Percentiles rank a stretch among this genome's conserved stretches.
Conservation (phyloP, 1,140 invertebrate genomes). For the Himalopsyche phryganea region DNA sequence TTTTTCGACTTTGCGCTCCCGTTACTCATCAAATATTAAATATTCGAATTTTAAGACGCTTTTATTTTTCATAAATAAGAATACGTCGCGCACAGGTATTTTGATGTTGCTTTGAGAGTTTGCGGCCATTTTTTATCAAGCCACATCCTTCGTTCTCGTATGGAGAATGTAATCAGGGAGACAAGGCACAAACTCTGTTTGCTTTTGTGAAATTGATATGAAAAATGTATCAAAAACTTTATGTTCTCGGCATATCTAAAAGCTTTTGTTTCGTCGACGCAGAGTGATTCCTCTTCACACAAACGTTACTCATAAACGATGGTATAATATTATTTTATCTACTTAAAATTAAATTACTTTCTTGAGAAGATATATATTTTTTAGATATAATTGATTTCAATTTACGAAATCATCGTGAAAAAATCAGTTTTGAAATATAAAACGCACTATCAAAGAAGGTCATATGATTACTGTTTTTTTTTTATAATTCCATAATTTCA, state of each 20-base stretch:
- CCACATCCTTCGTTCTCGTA: slow-evolving; percentile 7
- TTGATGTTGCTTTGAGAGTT: slow-evolving; percentile 9
- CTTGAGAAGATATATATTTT: too few species aligned
- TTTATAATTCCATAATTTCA: too few species aligned
- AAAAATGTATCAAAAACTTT: slow-evolving; percentile 1
- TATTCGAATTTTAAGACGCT: slow-evolving; percentile 25
- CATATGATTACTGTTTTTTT: too few species aligned
- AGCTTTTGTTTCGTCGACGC: slow-evolving; percentile 3
- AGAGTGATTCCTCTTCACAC: too few species aligned
- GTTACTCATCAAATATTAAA: slow-evolving; percentile 35
- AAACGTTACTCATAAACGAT: too few species aligned
- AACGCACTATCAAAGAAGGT: too few species aligned
- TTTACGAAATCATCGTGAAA: too few species aligned
- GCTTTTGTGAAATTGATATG: slow-evolving; percentile 20
- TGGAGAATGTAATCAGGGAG: slow-evolving; percentile 14
- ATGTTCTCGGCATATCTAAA: neutral
- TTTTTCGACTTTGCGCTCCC: slow-evolving; percentile 6
- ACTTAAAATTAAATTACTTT: too few species aligned
- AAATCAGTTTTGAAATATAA: too few species aligned
- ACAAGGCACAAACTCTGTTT: slow-evolving; percentile 14
- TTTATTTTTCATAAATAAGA: slow-evolving; percentile 22
- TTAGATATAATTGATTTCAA: too few species aligned
- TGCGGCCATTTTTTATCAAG: slow-evolving; percentile 16
- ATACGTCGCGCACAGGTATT: slow-evolving; percentile 1
- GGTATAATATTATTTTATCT: too few species aligned